A percentile compares a stretch with the other conserved stretches of the same genome.
Conservation (phyloP, 2,797 vertebrate genomes). For the Gymnodraco acuticeps region DNA sequence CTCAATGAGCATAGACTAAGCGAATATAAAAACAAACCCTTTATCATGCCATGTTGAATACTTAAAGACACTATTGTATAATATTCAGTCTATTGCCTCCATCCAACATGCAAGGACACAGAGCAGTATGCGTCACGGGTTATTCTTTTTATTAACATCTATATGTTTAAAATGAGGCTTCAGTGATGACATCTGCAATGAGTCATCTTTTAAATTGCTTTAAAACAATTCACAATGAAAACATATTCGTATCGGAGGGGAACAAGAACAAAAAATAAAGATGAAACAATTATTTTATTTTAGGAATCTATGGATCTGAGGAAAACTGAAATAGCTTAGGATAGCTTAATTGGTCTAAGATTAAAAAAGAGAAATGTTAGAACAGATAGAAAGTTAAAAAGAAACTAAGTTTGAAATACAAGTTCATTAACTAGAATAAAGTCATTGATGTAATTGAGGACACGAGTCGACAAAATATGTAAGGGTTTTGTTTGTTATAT, state of each 20-base stretch:
- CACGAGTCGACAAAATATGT: background rate
- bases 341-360: background rate
- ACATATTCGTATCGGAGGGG: background rate
- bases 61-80: background rate
- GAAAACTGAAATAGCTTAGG: background rate
- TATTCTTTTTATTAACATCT: conserved; percentile 1
- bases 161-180: conserved; percentile 25
- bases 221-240: background rate
- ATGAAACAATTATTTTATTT: conserved; percentile 1
- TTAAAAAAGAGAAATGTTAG: background rate
- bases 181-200: background rate
- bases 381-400: background rate
- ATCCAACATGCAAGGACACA: background rate
- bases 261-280: conserved; percentile 6
- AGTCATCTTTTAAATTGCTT: conserved; percentile 10
- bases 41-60: background rate
- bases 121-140: background rate
- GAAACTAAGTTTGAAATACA: background rate
- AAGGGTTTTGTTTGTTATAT: too few relatives aligned
- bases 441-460: background rate
- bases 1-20: background rate
- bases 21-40: background rate
- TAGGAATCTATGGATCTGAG: background rate
- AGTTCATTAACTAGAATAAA: background rate
- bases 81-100: background rate